A percentile compares a stretch with the other conserved stretches of the same genome.
These are phyloP conservation scores for Drosophila albomicans DNA, from an alignment of 1,140 invertebrate genomes.

Conservation along the genomic window DNA sequence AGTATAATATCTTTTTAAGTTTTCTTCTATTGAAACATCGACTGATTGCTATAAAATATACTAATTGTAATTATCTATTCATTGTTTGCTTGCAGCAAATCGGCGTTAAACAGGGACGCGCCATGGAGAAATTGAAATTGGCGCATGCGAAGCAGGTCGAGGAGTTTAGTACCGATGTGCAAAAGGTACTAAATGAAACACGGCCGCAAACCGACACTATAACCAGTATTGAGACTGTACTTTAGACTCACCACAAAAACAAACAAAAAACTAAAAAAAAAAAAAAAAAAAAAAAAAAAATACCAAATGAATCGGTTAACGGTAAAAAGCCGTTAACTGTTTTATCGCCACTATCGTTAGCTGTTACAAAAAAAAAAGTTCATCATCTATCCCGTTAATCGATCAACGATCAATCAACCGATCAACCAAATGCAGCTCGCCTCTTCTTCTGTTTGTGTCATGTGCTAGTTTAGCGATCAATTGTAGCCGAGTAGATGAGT, in stretches of 20 bases:
- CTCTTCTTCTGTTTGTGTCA: slow-evolving; percentile 30
- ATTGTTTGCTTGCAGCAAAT: slow-evolving; percentile 86
- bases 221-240: slow-evolving; percentile 85
- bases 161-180: slow-evolving; percentile 95
- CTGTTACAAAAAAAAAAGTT: neutral
- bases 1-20: neutral
- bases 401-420: slow-evolving; percentile 16
- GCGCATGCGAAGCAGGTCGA: slow-evolving; percentile 97
- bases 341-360: slow-evolving; percentile 2
- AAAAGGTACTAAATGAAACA: slow-evolving; percentile 89
- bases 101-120: slow-evolving; percentile 95
- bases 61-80: slow-evolving; percentile 24
- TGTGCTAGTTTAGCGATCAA: slow-evolving; percentile 34
- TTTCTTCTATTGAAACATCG: neutral
- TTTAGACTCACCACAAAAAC: slow-evolving; percentile 61
- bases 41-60: neutral
- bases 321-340: slow-evolving; percentile 18
- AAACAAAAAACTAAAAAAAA: slow-evolving; percentile 2
- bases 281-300: neutral
- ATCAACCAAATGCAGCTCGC: slow-evolving; percentile 11
- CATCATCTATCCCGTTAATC: slow-evolving; percentile 10
- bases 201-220: slow-evolving; percentile 76
- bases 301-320: slow-evolving; percentile 13
- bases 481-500: slow-evolving; percentile 5
- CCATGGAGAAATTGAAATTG: slow-evolving; percentile 96